A percentile compares a stretch with the other conserved stretches of the same genome.
phyloP scores from a whole-genome alignment of 2,113 vertebrate genomes.

The Nothoprocta perdicaria region DNA sequence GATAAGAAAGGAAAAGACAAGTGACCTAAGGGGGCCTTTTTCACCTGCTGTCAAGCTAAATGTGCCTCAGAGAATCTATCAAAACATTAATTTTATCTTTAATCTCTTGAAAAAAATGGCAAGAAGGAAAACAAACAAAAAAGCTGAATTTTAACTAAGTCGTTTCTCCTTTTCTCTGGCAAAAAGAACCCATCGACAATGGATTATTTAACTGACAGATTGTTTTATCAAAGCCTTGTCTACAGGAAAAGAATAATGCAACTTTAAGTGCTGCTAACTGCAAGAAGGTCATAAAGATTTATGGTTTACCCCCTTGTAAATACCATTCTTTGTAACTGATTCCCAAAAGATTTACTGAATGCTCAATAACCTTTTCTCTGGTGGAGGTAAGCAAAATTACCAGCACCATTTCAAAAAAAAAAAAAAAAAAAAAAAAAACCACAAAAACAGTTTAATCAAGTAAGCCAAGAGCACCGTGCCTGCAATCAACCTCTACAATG shows the following conservation, averaged over 20 bases:
- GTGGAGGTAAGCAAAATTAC: constrained; percentile 58
- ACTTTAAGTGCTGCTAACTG: constrained; percentile 67
- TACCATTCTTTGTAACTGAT: constrained; percentile 71
- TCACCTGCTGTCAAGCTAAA: constrained; percentile 29
- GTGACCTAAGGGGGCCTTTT: neutral
- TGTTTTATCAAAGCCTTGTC: constrained; percentile 69
- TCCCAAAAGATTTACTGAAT: constrained; percentile 59
- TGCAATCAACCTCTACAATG: constrained; percentile 18
- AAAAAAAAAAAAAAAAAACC: too few relatives aligned
- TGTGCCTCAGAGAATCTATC: neutral
- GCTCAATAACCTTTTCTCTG: constrained; percentile 69
- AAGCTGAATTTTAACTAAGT: constrained; percentile 25
- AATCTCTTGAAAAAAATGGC: neutral
- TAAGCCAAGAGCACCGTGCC: constrained; percentile 1
- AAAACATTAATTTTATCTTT: constrained; percentile 26
- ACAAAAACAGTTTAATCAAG: constrained; percentile 36
- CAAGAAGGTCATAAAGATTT: constrained; percentile 74
- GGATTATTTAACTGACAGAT: constrained; percentile 66
- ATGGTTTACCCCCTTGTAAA: constrained; percentile 67
- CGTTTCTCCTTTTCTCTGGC: constrained; percentile 16
- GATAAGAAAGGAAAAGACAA: neutral
- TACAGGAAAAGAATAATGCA: constrained; percentile 55
- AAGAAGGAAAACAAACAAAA: constrained; percentile 30
- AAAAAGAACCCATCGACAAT: neutral
- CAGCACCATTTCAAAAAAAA: neutral